A percentile compares a stretch with the other conserved stretches of the same genome.
These are phyloP conservation scores for Atopsyche davidsoni DNA, from an alignment of 1,140 invertebrate species.

Conservation along the genomic window DNA sequence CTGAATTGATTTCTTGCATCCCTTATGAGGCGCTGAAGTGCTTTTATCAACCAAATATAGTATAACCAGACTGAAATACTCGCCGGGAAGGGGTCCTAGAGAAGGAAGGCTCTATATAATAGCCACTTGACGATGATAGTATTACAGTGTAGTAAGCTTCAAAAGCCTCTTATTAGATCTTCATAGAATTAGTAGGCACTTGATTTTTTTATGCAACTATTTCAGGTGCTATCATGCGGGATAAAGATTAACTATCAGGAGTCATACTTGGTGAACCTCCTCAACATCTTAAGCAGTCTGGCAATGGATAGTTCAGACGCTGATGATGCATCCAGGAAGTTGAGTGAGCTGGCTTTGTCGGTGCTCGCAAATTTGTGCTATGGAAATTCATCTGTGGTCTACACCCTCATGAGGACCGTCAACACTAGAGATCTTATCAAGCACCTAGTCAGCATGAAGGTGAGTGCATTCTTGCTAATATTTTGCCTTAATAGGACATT, in stretches of 20 bases:
- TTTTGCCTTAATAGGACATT: slow-evolving; percentile 6
- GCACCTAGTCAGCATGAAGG: slow-evolving; percentile 53
- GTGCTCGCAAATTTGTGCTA: slow-evolving; percentile 69
- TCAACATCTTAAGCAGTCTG: slow-evolving; percentile 57
- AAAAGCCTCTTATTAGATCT: too few species aligned
- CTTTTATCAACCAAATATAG: too few species aligned
- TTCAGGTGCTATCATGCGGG: slow-evolving; percentile 61
- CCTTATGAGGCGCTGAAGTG: too few species aligned
- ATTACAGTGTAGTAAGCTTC: too few species aligned
- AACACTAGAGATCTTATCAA: slow-evolving; percentile 56
- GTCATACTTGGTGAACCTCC: slow-evolving; percentile 55
- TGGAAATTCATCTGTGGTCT: slow-evolving; percentile 60
- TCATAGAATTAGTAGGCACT: too few species aligned
- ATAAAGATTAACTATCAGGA: slow-evolving; percentile 67
- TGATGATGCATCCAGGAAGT: slow-evolving; percentile 45
- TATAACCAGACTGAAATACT: too few species aligned
- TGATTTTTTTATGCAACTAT: too few species aligned
- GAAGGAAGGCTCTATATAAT: too few species aligned
- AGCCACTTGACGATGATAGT: too few species aligned
- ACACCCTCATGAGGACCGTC: slow-evolving; percentile 57
- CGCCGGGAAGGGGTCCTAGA: too few species aligned
- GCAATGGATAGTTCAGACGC: slow-evolving; percentile 46
- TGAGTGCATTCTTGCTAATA: slow-evolving; percentile 26
- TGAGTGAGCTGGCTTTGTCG: slow-evolving; percentile 53
- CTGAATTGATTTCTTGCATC: too few species aligned